phyloP scores from a whole-genome alignment of 2,888 invertebrate species.

The Meganola albula region DNA sequence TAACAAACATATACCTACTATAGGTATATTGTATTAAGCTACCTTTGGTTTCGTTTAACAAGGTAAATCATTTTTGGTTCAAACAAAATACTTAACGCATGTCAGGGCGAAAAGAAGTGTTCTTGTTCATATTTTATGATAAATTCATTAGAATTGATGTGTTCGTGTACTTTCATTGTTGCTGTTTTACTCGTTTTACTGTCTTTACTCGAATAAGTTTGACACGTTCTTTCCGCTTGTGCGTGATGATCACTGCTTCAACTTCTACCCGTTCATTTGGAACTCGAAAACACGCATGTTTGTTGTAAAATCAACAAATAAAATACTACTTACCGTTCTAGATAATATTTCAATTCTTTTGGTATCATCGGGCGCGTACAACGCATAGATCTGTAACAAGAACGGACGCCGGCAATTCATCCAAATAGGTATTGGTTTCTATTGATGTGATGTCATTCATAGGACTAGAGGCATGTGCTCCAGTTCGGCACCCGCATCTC shows the following conservation, averaged over 20 bases:
- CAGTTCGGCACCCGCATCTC: slow-evolving; percentile 67
- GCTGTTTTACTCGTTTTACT: slow-evolving; percentile 63
- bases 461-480: slow-evolving; percentile 76
- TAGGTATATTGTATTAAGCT: too few relatives aligned
- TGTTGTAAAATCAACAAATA: slow-evolving; percentile 5
- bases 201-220: slow-evolving; percentile 58
- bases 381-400: slow-evolving; percentile 39
- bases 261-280: slow-evolving; percentile 46
- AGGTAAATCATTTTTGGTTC: slow-evolving; percentile 56
- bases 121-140: slow-evolving; percentile 35
- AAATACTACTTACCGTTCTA: too few relatives aligned
- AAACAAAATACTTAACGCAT: slow-evolving; percentile 57
- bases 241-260: slow-evolving; percentile 75
- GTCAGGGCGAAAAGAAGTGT: slow-evolving; percentile 75
- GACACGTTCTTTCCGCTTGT: slow-evolving; percentile 76
- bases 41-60: too few relatives aligned
- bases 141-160: slow-evolving; percentile 57
- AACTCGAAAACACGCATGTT: slow-evolving; percentile 24
- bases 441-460: slow-evolving; percentile 63
- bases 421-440: slow-evolving; percentile 31
- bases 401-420: slow-evolving; percentile 31
- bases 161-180: slow-evolving; percentile 57
- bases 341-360: too few relatives aligned
- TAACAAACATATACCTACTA: too few relatives aligned
- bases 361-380: slow-evolving; percentile 70